phyloP scores from a whole-genome alignment of 2,888 invertebrate genomes.

The Parnassius orleans region DNA sequence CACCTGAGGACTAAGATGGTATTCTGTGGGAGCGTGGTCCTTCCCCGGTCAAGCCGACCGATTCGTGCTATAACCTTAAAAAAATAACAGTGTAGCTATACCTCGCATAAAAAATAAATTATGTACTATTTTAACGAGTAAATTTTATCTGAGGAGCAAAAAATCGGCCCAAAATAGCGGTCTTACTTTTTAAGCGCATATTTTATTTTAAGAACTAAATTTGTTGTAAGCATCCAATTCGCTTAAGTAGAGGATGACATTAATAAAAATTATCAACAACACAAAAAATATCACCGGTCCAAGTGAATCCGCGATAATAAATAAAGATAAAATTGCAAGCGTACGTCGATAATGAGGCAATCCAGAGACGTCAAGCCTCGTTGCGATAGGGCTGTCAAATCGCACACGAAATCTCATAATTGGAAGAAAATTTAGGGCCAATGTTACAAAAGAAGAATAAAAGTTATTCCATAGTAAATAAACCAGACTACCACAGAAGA shows the following conservation, averaged over 20 bases:
- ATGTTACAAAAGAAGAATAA: too few species aligned
- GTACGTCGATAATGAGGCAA: conserved; percentile 11
- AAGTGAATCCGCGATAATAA: conserved; percentile 7
- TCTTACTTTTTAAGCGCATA: neutral
- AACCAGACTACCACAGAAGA: too few species aligned
- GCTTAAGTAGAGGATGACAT: neutral
- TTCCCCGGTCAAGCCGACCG: too few species aligned
- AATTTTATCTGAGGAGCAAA: neutral
- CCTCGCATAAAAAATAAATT: conserved; percentile 1
- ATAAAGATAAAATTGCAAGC: conserved; percentile 21
- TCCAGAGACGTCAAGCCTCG: neutral
- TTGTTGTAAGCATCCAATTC: too few species aligned
- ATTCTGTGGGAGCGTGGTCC: too few species aligned
- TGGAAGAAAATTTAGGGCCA: too few species aligned
- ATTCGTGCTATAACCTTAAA: too few species aligned
- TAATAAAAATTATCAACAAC: conserved; percentile 3
- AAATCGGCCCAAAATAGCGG: neutral
- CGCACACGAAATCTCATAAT: neutral
- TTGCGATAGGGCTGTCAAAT: conserved; percentile 3
- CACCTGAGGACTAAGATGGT: too few species aligned
- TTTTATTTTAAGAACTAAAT: too few species aligned
- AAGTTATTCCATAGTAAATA: too few species aligned
- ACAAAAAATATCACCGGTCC: neutral
- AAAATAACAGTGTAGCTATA: too few species aligned
- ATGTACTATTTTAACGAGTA: neutral